These are phyloP conservation scores for Notodonta dromedarius DNA, from an alignment of 2,888 invertebrate genomes.

Conservation along the genomic window DNA sequence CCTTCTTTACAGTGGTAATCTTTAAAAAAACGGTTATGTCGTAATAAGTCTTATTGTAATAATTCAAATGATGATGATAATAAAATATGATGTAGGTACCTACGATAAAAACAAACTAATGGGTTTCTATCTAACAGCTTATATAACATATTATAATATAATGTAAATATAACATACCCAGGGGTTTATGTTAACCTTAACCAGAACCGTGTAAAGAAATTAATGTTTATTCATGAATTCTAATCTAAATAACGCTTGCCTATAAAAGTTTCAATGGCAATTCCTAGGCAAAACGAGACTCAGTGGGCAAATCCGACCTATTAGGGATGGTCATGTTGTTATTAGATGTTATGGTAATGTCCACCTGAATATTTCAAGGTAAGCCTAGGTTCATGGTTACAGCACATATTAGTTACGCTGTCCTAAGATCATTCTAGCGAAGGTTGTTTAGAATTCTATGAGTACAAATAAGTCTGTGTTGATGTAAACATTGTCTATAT, in stretches of 20 bases:
- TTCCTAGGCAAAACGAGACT: conserved; percentile 24
- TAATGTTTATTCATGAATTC: conserved; percentile 29
- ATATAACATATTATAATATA: no score
- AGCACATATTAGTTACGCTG: conserved; percentile 3
- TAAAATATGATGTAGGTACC: no score
- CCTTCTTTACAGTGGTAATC: no score
- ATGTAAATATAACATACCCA: not conserved
- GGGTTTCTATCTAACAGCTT: no score
- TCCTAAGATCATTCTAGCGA: conserved; percentile 14
- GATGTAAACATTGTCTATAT: not conserved
- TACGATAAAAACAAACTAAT: no score
- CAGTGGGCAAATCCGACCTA: conserved; percentile 24
- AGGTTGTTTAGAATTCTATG: conserved; percentile 18
- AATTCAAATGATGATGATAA: no score
- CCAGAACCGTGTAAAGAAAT: conserved; percentile 14
- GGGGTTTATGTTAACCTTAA: conserved; percentile 13
- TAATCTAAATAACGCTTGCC: conserved; percentile 25
- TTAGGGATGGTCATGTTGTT: conserved; percentile 16
- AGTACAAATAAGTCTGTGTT: not conserved
- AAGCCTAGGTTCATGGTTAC: conserved; percentile 28
- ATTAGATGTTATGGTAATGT: conserved; percentile 14
- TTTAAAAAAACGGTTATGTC: no score
- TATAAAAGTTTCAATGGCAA: conserved; percentile 23
- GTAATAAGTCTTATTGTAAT: no score
- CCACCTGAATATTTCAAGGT: conserved; percentile 24